These are phyloP conservation scores for Apeira syringaria DNA, from an alignment of 2,888 invertebrate species.

Conservation along the genomic window DNA sequence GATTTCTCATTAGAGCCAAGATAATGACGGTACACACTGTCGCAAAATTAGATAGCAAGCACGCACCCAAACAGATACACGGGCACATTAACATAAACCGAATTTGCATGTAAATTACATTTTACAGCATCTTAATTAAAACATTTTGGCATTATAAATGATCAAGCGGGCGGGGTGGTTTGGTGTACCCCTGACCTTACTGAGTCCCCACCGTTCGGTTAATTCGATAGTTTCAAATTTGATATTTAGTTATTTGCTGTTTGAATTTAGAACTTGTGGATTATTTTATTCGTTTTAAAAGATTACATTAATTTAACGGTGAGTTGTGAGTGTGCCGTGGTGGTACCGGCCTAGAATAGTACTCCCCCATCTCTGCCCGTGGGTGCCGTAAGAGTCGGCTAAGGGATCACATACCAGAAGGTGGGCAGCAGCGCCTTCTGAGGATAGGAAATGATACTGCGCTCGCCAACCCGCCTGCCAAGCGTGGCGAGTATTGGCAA, in stretches of 20 bases:
- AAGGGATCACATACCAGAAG: too few species aligned
- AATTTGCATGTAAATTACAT: slow-evolving; percentile 85
- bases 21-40: slow-evolving; percentile 83
- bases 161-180: slow-evolving; percentile 69
- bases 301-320: too few species aligned
- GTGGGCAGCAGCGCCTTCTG: too few species aligned
- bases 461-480: too few species aligned
- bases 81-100: slow-evolving; percentile 84
- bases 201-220: slow-evolving; percentile 48
- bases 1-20: slow-evolving; percentile 84
- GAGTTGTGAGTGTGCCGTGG: too few species aligned
- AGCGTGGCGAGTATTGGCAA: too few species aligned
- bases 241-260: slow-evolving; percentile 18
- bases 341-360: too few species aligned
- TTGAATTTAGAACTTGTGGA: slow-evolving; percentile 24
- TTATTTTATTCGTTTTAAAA: too few species aligned
- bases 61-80: slow-evolving; percentile 84
- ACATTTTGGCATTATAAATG: slow-evolving; percentile 85
- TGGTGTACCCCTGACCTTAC: slow-evolving; percentile 69
- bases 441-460: too few species aligned
- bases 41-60: slow-evolving; percentile 83
- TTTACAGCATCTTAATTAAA: slow-evolving; percentile 85
- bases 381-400: too few species aligned
- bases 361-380: too few species aligned
- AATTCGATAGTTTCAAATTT: slow-evolving; percentile 69